These are phyloP conservation scores for Gymnocheta viridis DNA, from an alignment of 2,888 invertebrate species.

Conservation along the genomic window DNA sequence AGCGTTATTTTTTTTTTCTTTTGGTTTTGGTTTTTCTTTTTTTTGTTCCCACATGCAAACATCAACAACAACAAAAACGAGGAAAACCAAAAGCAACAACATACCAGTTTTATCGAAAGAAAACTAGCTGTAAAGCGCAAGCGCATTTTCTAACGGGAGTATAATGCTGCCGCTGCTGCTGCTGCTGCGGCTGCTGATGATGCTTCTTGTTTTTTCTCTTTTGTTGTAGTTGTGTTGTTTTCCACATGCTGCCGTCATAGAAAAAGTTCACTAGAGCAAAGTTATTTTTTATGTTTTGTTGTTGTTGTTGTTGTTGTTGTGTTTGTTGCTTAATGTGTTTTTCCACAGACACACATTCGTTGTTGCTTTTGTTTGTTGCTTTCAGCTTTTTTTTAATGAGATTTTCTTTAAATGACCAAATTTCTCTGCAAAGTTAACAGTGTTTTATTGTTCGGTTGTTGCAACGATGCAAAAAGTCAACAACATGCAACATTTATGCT, in stretches of 20 bases:
- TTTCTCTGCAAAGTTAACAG: constrained; percentile 62
- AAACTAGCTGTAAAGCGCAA: constrained; percentile 65
- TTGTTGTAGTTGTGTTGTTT: constrained; percentile 14
- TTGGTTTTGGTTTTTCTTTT: too few species aligned
- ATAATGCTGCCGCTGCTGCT: background rate
- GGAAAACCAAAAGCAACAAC: background rate
- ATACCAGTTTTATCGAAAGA: constrained; percentile 44
- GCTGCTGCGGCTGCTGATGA: too few species aligned
- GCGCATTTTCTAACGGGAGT: constrained; percentile 69
- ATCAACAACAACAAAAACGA: constrained; percentile 15
- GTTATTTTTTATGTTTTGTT: constrained; percentile 32
- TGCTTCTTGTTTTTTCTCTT: background rate
- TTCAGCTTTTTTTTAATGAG: constrained; percentile 10
- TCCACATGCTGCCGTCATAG: constrained; percentile 58
- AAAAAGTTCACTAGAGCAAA: constrained; percentile 70
- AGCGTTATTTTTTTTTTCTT: too few species aligned
- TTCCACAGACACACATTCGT: constrained; percentile 48
- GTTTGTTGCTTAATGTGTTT: constrained; percentile 31
- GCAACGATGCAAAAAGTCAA: constrained; percentile 50
- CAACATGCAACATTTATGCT: constrained; percentile 58
- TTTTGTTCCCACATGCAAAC: constrained; percentile 39
- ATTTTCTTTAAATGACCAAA: constrained; percentile 61
- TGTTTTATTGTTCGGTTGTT: constrained; percentile 26
- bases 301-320: background rate
- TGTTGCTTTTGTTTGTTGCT: constrained; percentile 36